Percentiles rank a stretch among this genome's conserved stretches.
phyloP scores from a whole-genome alignment of 2,888 invertebrate species.

The Patella ulyssiponensis region DNA sequence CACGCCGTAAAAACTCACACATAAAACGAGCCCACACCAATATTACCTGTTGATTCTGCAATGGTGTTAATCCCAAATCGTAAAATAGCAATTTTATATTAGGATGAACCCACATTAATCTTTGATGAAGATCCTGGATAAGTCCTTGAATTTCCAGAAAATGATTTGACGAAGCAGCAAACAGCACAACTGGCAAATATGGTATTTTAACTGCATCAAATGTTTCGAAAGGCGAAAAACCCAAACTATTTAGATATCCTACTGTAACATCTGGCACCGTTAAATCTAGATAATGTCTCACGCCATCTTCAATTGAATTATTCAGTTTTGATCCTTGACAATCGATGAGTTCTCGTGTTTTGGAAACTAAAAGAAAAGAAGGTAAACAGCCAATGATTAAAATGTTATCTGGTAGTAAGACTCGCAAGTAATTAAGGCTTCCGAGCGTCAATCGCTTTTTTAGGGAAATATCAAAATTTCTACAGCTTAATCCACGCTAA shows the following conservation, averaged over 20 bases:
- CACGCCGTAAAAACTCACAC: too few species aligned
- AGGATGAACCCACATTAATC: background rate
- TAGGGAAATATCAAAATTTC: too few species aligned
- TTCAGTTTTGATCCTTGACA: too few species aligned
- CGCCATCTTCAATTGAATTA: background rate
- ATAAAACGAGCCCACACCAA: too few species aligned
- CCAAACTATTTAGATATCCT: background rate
- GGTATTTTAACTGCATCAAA: background rate
- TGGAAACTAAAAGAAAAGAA: too few species aligned
- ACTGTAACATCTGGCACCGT: background rate
- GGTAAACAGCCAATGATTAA: too few species aligned
- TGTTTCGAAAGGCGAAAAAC: background rate
- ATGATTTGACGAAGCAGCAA: slow-evolving; percentile 21
- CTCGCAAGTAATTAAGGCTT: too few species aligned
- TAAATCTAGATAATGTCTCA: background rate
- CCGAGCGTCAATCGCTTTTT: too few species aligned
- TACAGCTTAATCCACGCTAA: too few species aligned
- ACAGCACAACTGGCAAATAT: slow-evolving; percentile 1
- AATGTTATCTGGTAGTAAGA: too few species aligned
- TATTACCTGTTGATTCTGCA: background rate
- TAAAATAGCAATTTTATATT: slow-evolving; percentile 10
- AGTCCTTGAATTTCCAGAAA: slow-evolving; percentile 10
- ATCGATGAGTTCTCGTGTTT: too few species aligned
- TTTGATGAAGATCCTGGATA: background rate
- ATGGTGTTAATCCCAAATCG: slow-evolving; percentile 8